Conservation (phyloP, 2,888 invertebrate species). For the Sesamia inferens region DNA sequence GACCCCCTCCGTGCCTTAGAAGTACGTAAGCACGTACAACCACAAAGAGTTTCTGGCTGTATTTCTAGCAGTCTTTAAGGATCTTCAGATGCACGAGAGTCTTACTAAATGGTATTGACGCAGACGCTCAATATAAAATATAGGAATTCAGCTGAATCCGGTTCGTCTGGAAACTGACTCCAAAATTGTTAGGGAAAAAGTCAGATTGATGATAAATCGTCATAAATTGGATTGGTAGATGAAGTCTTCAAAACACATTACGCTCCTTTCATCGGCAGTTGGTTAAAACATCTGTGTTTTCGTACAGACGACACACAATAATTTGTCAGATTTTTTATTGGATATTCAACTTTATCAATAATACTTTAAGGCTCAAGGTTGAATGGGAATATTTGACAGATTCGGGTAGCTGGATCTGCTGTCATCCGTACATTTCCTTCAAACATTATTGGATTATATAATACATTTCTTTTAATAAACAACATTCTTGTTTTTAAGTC, state of each 20-base stretch:
- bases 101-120: not conserved
- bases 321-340: no score
- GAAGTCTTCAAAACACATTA: not conserved
- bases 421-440: not conserved
- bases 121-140: not conserved
- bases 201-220: not conserved
- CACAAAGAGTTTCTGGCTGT: not conserved
- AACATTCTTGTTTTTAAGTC: not conserved
- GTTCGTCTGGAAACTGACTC: not conserved
- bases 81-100: not conserved
- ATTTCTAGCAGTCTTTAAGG: not conserved
- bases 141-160: not conserved
- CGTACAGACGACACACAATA: no score
- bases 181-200: not conserved
- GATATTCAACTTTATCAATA: no score
- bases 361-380: no score
- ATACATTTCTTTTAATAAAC: conserved; percentile 1
- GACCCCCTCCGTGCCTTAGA: not conserved
- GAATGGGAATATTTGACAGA: no score
- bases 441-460: not conserved
- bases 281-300: no score
- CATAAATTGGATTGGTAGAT: not conserved
- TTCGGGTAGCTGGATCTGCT: no score
- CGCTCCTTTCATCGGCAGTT: no score
- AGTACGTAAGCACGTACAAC: not conserved